phyloP scores from a whole-genome alignment of 1,140 invertebrate genomes.

The Physella acuta region DNA sequence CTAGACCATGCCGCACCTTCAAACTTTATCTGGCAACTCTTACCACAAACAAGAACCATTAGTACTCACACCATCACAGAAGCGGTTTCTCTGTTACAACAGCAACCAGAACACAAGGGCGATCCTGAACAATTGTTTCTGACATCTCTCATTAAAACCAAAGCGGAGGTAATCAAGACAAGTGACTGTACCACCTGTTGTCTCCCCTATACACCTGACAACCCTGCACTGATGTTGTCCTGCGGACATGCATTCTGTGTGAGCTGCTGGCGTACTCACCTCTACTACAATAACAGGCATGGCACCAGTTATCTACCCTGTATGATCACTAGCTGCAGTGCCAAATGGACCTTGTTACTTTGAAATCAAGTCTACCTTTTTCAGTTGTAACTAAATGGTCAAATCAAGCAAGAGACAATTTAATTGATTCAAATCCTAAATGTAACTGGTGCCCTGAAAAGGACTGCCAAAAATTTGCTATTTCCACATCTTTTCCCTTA shows the following conservation, averaged over 20 bases:
- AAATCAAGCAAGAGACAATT: neutral
- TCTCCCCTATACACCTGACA: neutral
- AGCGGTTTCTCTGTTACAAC: neutral
- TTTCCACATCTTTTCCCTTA: neutral
- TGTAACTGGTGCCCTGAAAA: conserved; percentile 9
- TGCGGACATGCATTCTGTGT: conserved; percentile 9
- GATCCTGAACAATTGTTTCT: neutral
- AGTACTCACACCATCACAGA: neutral
- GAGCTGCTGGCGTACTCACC: conserved; percentile 1
- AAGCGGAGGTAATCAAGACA: neutral
- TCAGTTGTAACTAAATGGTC: neutral
- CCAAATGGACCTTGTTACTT: neutral
- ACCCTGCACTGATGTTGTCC: neutral
- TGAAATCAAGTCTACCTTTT: neutral
- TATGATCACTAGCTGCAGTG: neutral
- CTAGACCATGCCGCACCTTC: no score
- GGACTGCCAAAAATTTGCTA: neutral
- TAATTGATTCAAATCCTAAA: neutral
- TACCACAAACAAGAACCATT: no score
- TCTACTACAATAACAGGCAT: neutral
- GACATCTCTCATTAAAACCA: neutral
- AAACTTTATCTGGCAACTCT: no score
- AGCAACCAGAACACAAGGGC: neutral
- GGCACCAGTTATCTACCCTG: neutral
- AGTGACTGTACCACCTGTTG: neutral